These are phyloP conservation scores for Hassar affinis DNA, from an alignment of 2,113 vertebrate species.

Conservation along the genomic window DNA sequence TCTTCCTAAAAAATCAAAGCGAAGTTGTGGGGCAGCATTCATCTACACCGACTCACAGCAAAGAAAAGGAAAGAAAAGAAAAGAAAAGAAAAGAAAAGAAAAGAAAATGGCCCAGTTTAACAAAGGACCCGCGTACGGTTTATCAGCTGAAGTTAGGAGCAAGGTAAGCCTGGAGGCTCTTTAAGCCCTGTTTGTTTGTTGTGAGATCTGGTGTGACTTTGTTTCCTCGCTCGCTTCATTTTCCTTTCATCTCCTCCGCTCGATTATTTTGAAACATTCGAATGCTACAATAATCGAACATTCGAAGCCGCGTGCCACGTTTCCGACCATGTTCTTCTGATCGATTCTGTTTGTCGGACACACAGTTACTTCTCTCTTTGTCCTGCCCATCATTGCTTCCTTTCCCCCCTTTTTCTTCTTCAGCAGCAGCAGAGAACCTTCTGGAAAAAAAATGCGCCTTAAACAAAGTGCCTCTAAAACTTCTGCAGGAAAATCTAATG, in stretches of 20 bases:
- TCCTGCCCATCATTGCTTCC: neutral
- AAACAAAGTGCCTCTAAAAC: neutral
- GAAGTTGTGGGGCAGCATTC: neutral
- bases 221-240: neutral
- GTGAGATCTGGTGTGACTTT: neutral
- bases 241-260: neutral
- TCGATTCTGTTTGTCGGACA: neutral
- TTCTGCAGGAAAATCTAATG: neutral
- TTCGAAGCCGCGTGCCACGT: neutral
- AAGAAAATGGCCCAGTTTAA: slow-evolving; percentile 79
- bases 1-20: neutral
- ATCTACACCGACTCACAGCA: neutral
- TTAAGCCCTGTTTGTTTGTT: neutral
- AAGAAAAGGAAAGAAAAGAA: neutral
- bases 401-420: neutral
- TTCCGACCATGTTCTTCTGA: neutral
- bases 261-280: neutral
- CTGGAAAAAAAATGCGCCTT: neutral
- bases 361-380: slow-evolving; percentile 4
- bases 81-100: slow-evolving; percentile 18
- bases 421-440: neutral
- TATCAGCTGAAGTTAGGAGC: slow-evolving; percentile 82
- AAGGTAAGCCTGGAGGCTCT: slow-evolving; percentile 67
- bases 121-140: slow-evolving; percentile 82
- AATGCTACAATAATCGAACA: neutral